Evolutionary conservation across 2,113 vertebrate genomes (phyloP), one percentile per base, ranked within the genome.

Genomic region (Scophthalmus maximus): DNA sequence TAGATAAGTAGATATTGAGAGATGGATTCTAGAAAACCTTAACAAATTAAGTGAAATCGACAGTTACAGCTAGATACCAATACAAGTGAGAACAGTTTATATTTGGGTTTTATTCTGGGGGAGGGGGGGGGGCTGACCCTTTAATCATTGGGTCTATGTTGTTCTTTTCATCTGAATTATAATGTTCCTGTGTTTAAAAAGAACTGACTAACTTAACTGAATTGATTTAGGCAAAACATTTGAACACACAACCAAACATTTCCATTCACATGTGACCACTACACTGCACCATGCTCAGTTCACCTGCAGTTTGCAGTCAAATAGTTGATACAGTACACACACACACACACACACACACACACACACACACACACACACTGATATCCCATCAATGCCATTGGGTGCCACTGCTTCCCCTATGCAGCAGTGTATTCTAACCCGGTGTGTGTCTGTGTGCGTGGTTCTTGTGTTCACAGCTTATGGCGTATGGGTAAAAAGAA

Each of bases 401-500:
- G 76, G 69, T 5, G 2, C 68, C 61, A 68, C 76, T 70, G 71
- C 79, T 77, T 44, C 52, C 38, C 2, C 44, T 57, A 38, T 55
- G 77, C 50, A 77, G 81, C 80, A 65, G 76, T 76, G 63, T 23
- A 44, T 79, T 81, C 61, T 92, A 88, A 92, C 78, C 50, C 27
- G 15, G 29, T 89, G 72, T 89, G 83, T 87, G 72, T 89, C 0
- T 85, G 60, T 85, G 51, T 88, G 64, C 88, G 56, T 87, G 76
- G 68, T 72, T 92, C 75, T 92, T 91, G 68, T 90, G 85, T 93
- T 86, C 85, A 88, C 93, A 94, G 94, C 81, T 92, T 92, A 82
- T 93, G 94, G 94, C 91, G 93, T 80, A 85, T 92, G 90, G 91
- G 91, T 91, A 93, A 93, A 92, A 94, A 94, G 93, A 94, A 94